Percentiles rank a stretch among this genome's conserved stretches.
Conservation (phyloP, 2,113 vertebrate species). For the Erinaceus europaeus region DNA sequence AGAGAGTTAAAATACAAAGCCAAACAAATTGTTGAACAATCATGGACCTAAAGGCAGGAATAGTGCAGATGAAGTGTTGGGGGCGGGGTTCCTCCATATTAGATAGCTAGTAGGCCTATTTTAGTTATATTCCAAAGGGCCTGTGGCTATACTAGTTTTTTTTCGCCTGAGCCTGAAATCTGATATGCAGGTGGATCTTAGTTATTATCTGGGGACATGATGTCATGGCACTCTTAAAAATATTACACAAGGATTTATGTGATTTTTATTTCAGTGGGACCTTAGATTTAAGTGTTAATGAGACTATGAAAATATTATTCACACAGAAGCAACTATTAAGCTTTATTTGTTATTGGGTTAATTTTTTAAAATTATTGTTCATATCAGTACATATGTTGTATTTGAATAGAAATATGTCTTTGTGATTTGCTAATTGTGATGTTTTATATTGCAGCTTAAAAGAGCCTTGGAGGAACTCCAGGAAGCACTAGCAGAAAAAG, state of each 20-base stretch:
- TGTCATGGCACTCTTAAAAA: no score
- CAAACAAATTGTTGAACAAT: no score
- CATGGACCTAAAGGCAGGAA: no score
- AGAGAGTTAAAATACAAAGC: no score
- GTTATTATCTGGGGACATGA: no score
- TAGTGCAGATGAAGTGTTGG: no score
- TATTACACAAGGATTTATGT: conserved; percentile 21
- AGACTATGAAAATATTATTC: background rate
- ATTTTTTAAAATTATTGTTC: conserved; percentile 17
- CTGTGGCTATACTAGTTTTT: no score
- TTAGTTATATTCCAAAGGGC: no score
- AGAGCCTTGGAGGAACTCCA: conserved; percentile 89
- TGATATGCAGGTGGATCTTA: no score
- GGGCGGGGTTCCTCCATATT: no score
- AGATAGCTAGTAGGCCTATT: no score
- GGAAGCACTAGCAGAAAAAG: conserved; percentile 89
- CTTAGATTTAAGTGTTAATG: conserved; percentile 30
- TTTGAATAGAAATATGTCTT: background rate
- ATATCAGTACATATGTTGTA: background rate
- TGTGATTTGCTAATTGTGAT: background rate
- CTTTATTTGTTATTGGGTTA: background rate
- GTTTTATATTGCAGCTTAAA: conserved; percentile 86
- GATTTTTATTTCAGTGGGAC: background rate
- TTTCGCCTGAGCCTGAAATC: no score
- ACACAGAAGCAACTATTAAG: background rate